Base-by-base conservation (phyloP, 2,113 vertebrate genomes). In the Baryphthengus martii region DNA sequence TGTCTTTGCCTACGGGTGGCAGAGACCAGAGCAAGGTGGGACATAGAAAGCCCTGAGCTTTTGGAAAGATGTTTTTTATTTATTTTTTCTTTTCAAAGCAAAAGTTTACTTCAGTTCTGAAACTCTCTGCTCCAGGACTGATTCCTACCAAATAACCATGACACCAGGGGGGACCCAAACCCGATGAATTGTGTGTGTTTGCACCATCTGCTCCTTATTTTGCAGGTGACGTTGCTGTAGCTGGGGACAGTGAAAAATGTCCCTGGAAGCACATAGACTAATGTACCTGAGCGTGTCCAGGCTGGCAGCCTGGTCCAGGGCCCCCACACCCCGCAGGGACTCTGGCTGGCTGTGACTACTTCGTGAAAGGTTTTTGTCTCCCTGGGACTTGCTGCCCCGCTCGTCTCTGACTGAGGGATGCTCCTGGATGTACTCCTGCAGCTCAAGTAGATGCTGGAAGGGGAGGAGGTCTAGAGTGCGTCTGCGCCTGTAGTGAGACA, bases 181-280 rank as follows among this genome's bases (percentile, higher is more conserved):
- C 72, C 79, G 23, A 11, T 92, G 72, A 92, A 67, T 55, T 90
- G 39, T 2, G 18, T 92, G 82, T 47, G 24, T 78, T 95, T 80
- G 78, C 40, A 76, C 94, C 94, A 94, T 95, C 95, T 95, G 90
- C 75, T 96, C 71, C 45, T 95, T 61, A 17, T 91, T 93, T 72
- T 94, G 72, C 82, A 88, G 82, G 91, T 93, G 52, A 73, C 8
- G 3, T 79, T 89, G 44, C 50, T 0, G 0, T 93, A 50, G 65
- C 17, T 47, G 72, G 25, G 53, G 37, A 25, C 88, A 84, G 61
- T 42, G 50, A 7, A 15, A 65, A 63, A 42, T 33, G 26, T 62
- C 72, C 55, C 84, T 87, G 49, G 47, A 49, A 85, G 67, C 44
- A 29, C 58, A 44, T 0, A 8, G 67, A 35, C 28, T 70, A 11